Base-by-base conservation (phyloP, 2,113 vertebrate genomes). In the Archocentrus centrarchus region DNA sequence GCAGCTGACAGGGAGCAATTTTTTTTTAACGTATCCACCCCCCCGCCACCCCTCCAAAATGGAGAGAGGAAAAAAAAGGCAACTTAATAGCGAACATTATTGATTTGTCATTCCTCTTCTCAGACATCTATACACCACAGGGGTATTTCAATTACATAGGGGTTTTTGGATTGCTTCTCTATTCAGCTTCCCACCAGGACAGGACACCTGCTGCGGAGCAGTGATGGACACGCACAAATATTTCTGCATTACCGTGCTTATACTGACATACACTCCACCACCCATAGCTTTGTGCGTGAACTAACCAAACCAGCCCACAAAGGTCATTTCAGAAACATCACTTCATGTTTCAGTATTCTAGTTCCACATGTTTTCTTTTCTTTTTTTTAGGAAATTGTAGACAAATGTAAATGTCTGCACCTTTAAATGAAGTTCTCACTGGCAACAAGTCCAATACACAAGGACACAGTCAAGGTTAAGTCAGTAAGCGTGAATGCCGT, bases 51-150 rank as follows among this genome's bases (percentile, higher is more conserved):
- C 63, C 39, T 62, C 50, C 83, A 81, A 89, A 92, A 86, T 41
- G 27, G 82, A 81, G 61, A 53, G 59, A 50, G 4, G 22, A 58
- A 57, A 68, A 80, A 84, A 78, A 88, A 53, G 75, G 87, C 83
- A 88, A 90, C 87, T 88, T 93, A 92, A 93, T 91, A 89, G 89
- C 82, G 11, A 86, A 85, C 83, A 83, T 91, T 93, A 95, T 95
- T 92, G 94, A 95, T 95, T 95, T 91, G 87, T 92, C 89, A 92
- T 94, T 89, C 53, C 85, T 92, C 86, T 79, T 90, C 75, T 76
- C 32, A 84, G 86, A 90, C 57, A 89, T 92, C 86, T 82, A 85
- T 88, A 90, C 82, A 91, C 91, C 90, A 86, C 86, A 86, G 89
- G 90, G 92, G 88, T 86, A 93, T 93, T 93, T 88, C 91, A 90